phyloP scores from a whole-genome alignment of 2,797 vertebrate genomes.

The Euphonia xanthogaster region DNA sequence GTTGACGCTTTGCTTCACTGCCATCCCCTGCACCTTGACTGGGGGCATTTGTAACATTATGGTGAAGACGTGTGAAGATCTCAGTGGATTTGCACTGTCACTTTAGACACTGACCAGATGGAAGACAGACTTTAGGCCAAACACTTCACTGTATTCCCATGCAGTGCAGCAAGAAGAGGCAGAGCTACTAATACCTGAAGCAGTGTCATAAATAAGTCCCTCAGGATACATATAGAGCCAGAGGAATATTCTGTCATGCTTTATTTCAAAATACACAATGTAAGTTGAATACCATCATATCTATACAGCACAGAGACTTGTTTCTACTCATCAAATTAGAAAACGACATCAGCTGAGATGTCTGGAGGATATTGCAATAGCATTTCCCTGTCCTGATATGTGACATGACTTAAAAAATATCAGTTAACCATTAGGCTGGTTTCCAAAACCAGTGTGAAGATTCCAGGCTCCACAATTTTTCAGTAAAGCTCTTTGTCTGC shows the following conservation, averaged over 20 bases:
- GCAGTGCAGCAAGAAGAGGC: neutral
- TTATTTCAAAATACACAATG: slow-evolving; percentile 25
- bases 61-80: neutral
- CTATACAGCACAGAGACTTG: neutral
- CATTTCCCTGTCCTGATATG: neutral
- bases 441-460: neutral
- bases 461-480: neutral
- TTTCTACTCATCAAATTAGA: neutral
- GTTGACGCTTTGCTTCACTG: neutral
- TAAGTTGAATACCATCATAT: neutral
- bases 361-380: neutral
- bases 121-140: neutral
- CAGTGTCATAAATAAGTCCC: neutral
- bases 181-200: neutral
- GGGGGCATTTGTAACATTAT: neutral
- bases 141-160: neutral
- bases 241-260: neutral
- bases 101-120: neutral
- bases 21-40: neutral
- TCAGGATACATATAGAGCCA: neutral
- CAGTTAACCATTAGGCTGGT: neutral
- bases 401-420: neutral
- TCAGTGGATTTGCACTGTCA: neutral
- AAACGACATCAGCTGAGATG: neutral
- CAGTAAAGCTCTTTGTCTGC: neutral